Base-by-base conservation (phyloP, 2,888 invertebrate species). In the Tenthredo notha region DNA sequence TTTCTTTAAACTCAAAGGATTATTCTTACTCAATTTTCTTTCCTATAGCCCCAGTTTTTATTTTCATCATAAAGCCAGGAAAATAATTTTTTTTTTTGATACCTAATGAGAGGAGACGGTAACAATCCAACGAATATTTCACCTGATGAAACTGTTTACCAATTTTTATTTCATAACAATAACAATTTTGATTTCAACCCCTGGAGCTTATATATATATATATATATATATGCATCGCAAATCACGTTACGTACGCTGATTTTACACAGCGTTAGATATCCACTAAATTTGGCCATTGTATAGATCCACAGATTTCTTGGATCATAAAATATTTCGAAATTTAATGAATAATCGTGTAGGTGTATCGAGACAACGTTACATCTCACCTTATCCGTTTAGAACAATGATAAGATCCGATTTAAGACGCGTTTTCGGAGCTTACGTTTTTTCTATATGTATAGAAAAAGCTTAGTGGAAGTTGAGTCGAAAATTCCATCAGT, bases 401-500 rank as follows among this genome's bases (percentile, higher is more conserved):
- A 10, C 12, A 10, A 33, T 12, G 29, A 67, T 61, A 61, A 25
- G 15, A 29, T 33, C 12, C 25, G 18, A 33, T 67, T 67, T 18
- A 12, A 67, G 18, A 67, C 21, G 21, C 67, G 12, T 40, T 21
- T 9, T 3, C 40, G 7, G 7, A 40, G 43, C 37, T 70, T 70
- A 37, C 25, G 43, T 43, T 12, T 74, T 43, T 43, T 43, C 21
- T 21, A 43, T 37, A 9, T 33, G 1, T 70, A 61, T 15, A 70
- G 0, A 3, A 9, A 74, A 9, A 5, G 72, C 47, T 77, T 7
- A 12, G 58, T 80, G 18, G 40, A 83, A 83, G 43, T 47, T 50
- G 12, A 67, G 50, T 40, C 54, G 21, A 25, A 83, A 83, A 83
- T 50, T 67, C 67, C 43, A 47, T 70, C 47, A 70, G 67, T 70